These are phyloP conservation scores for Antedon mediterranea DNA, from an alignment of 53 echinoderm and acorn worm genomes.

Conservation along the genomic window DNA sequence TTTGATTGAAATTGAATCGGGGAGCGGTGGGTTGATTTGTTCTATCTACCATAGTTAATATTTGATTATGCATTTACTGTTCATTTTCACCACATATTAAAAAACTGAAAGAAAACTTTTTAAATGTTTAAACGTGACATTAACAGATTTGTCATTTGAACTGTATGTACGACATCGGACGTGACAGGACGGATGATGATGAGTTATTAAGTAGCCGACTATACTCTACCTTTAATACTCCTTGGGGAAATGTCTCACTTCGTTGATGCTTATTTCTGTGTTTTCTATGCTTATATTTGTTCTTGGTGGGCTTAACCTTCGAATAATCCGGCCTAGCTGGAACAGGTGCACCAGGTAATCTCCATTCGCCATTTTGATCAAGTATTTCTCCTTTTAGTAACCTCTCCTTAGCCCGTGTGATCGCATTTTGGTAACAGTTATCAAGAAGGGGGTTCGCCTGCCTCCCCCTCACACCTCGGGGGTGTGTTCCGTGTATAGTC, in stretches of 20 bases:
- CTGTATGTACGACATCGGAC: too few species aligned
- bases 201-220: too few species aligned
- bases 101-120: too few species aligned
- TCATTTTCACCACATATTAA: too few species aligned
- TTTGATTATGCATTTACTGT: too few species aligned
- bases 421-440: slow-evolving; percentile 59
- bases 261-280: neutral
- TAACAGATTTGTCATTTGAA: too few species aligned
- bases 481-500: neutral
- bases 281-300: neutral
- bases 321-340: slow-evolving; percentile 89
- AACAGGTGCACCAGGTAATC: slow-evolving; percentile 64
- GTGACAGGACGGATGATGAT: too few species aligned
- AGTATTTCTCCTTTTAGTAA: slow-evolving; percentile 37
- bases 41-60: too few species aligned
- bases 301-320: neutral
- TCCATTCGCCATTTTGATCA: slow-evolving; percentile 64
- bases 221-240: slow-evolving; percentile 22
- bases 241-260: slow-evolving; percentile 45
- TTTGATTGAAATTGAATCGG: too few species aligned
- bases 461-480: neutral
- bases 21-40: too few species aligned
- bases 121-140: too few species aligned
- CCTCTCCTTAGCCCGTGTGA: slow-evolving; percentile 46
- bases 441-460: slow-evolving; percentile 11